Evolutionary conservation across 2,797 vertebrate species (phyloP).

Genomic region (Perdix hodgsoniae): DNA sequence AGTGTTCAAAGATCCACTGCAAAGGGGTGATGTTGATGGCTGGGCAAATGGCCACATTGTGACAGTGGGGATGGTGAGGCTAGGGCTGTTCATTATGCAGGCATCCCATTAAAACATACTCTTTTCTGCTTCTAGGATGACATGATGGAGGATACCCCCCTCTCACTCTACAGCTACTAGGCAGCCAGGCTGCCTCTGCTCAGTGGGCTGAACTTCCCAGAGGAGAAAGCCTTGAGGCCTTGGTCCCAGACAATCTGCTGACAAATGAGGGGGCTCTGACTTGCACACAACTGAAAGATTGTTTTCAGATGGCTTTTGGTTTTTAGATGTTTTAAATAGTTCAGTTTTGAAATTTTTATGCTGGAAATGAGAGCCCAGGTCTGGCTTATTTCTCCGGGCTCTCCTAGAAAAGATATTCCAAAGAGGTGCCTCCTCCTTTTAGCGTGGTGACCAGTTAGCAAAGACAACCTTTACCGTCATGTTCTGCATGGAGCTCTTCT

Average conservation of each 20-base stretch:
- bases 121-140: constrained; percentile 85
- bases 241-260: constrained; percentile 46
- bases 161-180: constrained; percentile 95
- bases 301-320: constrained; percentile 48
- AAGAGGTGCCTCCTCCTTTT: constrained; percentile 6
- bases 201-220: constrained; percentile 20
- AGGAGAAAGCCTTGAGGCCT: constrained; percentile 47
- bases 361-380: constrained; percentile 33
- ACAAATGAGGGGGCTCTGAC: constrained; percentile 63
- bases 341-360: constrained; percentile 44
- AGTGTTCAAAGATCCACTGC: not conserved
- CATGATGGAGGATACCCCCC: constrained; percentile 93
- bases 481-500: constrained; percentile 13
- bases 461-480: not conserved
- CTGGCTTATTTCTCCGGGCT: constrained; percentile 35
- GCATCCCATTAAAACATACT: constrained; percentile 34
- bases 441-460: not conserved
- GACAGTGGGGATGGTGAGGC: not conserved
- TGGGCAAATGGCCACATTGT: not conserved
- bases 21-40: not conserved
- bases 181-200: constrained; percentile 38
- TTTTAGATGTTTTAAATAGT: constrained; percentile 54
- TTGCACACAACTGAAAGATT: constrained; percentile 69
- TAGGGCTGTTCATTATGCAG: not conserved
- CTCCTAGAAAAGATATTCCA: not conserved